phyloP scores from a whole-genome alignment of 30 jellyfish, hydroid and myxozoan species.

The Mastigias papua region DNA sequence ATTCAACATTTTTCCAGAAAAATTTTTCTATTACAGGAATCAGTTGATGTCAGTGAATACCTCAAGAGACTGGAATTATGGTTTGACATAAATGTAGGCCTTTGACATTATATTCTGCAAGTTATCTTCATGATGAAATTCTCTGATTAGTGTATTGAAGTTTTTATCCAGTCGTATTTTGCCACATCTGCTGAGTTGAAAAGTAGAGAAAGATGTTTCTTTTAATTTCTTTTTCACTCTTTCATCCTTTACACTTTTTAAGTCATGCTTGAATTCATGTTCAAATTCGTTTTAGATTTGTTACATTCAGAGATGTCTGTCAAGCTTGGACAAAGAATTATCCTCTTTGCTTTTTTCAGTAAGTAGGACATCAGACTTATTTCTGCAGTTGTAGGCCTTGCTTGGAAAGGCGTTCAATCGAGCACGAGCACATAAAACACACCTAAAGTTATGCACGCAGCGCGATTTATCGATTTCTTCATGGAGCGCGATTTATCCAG shows the following conservation, averaged over 20 bases:
- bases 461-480: too few relatives aligned
- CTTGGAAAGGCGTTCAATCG: background rate
- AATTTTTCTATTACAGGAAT: conserved; percentile 77
- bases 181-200: background rate
- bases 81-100: conserved; percentile 88
- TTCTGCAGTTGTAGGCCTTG: background rate
- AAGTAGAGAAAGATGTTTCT: too few relatives aligned
- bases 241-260: background rate
- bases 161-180: background rate
- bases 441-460: too few relatives aligned
- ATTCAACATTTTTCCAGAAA: background rate
- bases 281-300: conserved; percentile 43
- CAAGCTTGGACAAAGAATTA: conserved; percentile 32
- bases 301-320: conserved; percentile 55
- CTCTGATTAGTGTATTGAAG: too few relatives aligned
- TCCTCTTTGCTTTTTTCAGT: conserved; percentile 47
- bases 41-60: conserved; percentile 97
- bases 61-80: conserved; percentile 82
- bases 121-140: background rate
- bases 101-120: background rate
- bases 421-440: too few relatives aligned
- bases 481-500: too few relatives aligned
- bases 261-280: background rate
- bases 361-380: background rate
- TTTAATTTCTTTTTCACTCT: background rate